These are phyloP conservation scores for Tetranychus truncatus DNA, from an alignment of 2,888 invertebrate species.

Conservation along the genomic window DNA sequence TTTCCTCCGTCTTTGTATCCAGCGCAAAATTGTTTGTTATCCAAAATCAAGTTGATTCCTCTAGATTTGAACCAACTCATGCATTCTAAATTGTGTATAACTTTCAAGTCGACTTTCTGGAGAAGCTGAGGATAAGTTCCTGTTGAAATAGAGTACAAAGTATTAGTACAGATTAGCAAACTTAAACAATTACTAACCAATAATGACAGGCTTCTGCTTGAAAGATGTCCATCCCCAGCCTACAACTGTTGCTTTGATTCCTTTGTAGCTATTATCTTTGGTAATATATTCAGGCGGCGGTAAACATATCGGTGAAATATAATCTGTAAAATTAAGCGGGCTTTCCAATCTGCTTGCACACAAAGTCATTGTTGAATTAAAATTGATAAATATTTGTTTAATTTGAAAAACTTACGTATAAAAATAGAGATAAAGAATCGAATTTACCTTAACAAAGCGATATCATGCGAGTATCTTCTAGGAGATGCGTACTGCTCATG, in stretches of 20 bases:
- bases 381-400: too few species aligned
- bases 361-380: too few species aligned
- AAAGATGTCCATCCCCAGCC: constrained; percentile 23
- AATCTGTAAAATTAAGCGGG: constrained; percentile 16
- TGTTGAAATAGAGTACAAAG: neutral
- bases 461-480: constrained; percentile 39
- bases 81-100: constrained; percentile 54
- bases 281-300: constrained; percentile 13
- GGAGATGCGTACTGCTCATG: constrained; percentile 55
- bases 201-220: constrained; percentile 3
- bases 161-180: neutral
- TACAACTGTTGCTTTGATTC: constrained; percentile 16
- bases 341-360: constrained; percentile 3
- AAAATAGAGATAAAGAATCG: constrained; percentile 2
- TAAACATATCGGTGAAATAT: constrained; percentile 21
- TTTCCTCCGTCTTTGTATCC: constrained; percentile 28
- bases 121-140: constrained; percentile 34
- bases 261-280: neutral
- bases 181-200: neutral
- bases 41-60: constrained; percentile 51
- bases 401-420: too few species aligned
- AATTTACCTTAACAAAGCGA: constrained; percentile 48
- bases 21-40: constrained; percentile 42
- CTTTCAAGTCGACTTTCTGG: constrained; percentile 49
- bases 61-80: constrained; percentile 54